These are phyloP conservation scores for Margaritifera margaritifera DNA, from an alignment of 2,888 invertebrate species.

Conservation along the genomic window DNA sequence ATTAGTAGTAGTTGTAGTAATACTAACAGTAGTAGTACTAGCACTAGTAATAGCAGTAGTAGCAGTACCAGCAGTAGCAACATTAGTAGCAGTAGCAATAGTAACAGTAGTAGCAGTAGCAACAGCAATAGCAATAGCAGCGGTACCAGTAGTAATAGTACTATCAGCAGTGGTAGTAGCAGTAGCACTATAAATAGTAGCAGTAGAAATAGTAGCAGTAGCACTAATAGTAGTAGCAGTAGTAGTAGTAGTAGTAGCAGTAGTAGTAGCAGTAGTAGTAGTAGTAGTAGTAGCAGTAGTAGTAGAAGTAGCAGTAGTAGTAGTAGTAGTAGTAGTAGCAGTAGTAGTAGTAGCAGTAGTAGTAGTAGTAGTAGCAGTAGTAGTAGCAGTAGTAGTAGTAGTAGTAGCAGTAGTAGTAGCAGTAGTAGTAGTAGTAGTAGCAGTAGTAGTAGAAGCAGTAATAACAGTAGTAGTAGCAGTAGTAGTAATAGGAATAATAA, in stretches of 20 bases:
- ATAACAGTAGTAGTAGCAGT: neutral
- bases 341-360: conserved; percentile 4
- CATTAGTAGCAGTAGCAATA: conserved; percentile 7
- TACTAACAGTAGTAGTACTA: conserved; percentile 3
- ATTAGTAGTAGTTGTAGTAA: conserved; percentile 9
- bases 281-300: conserved; percentile 16
- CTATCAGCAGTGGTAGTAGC: neutral
- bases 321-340: neutral
- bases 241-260: conserved; percentile 4
- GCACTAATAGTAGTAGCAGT: neutral
- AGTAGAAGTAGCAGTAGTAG: neutral
- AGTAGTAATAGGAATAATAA: neutral
- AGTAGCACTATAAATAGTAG: neutral
- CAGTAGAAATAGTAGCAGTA: neutral
- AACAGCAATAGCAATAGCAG: neutral
- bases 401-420: conserved; percentile 4
- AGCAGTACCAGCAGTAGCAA: conserved; percentile 5
- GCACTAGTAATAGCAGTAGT: conserved; percentile 6
- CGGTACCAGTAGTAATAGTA: neutral
- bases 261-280: conserved; percentile 1
- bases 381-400: conserved; percentile 1
- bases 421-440: conserved; percentile 2
- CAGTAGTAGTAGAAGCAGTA: neutral
- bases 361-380: neutral
- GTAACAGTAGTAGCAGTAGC: conserved; percentile 5